Base-by-base conservation (phyloP, 35 echinoderm and acorn worm genomes). In the Ophiothrix spiculata region DNA sequence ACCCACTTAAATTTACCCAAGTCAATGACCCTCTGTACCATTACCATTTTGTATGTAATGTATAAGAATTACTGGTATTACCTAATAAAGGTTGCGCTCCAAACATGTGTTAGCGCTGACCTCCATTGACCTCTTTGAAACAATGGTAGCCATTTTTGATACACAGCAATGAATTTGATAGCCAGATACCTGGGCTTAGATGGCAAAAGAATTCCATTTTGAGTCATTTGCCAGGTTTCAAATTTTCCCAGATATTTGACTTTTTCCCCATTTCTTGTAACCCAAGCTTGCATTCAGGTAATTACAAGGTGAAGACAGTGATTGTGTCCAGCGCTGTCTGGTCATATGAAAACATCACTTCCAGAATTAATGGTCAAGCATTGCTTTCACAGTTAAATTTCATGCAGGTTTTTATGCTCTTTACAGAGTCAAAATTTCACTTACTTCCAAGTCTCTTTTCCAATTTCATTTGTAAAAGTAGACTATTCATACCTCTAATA, bases 1-100 rank as follows among this genome's bases (percentile, higher is more conserved):
- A 69, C 60, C 60, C 60, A 69, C 29, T 69, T 69, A 15, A 69
- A 69, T 25, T 25, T 10, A 15, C 60, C 17, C 42, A n/a, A 25
- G 60, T 69, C 60, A 69, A 69, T 69, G 60, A 69, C 60, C 60
- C 60, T n/a, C n/a, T n/a, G n/a, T n/a, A n/a, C n/a, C n/a, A n/a
- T n/a, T n/a, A n/a, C n/a, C n/a, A n/a, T 69, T 69, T 10, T 69
- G 60, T 69, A 69, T 25, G 19, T 10, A 49, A 49, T 19, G 19
- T 10, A 49, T 10, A 49, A 49, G 19, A 10, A 25, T 25, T 69
- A 4, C 60, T 25, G 60, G 60, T 69, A 28, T 69, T n/a, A 25
- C 3, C 10, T 28, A 69, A 69, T 69, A 69, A 69, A 49, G 29
- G 60, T 15, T 69, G 60, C 3, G 60, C 23, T 69, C 16, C 16